Evolutionary conservation across 92 coral and sea anemone genomes (phyloP).

Genomic region (Heteractis magnifica): DNA sequence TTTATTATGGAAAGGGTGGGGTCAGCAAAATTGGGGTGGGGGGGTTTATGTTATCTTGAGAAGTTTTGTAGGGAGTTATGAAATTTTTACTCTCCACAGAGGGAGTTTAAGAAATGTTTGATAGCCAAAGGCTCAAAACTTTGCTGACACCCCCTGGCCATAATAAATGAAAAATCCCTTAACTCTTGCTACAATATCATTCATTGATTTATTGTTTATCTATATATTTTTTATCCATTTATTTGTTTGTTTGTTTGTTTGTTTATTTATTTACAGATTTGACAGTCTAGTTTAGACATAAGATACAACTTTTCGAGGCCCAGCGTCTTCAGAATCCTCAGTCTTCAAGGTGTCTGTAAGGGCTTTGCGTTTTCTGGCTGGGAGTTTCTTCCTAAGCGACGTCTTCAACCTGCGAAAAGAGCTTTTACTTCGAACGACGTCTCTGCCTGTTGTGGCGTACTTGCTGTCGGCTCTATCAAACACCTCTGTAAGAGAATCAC

Average conservation of each 20-base stretch:
- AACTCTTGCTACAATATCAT: no score
- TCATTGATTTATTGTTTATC: no score
- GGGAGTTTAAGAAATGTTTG: no score
- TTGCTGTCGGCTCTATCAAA: conserved; percentile 49
- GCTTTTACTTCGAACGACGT: conserved; percentile 29
- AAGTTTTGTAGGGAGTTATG: no score
- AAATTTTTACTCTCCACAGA: no score
- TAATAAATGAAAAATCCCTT: no score
- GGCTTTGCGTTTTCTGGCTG: conserved; percentile 48
- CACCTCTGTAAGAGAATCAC: conserved; percentile 15
- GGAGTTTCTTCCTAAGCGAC: conserved; percentile 58
- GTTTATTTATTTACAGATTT: background rate
- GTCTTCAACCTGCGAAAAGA: conserved; percentile 65
- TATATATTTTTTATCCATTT: no score
- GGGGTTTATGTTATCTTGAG: no score
- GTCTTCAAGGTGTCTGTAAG: background rate
- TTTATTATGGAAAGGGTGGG: no score
- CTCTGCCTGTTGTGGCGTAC: conserved; percentile 58
- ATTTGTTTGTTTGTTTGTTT: background rate
- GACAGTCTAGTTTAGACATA: background rate
- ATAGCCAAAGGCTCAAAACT: no score
- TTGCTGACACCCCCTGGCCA: no score
- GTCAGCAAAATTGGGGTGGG: no score
- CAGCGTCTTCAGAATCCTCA: conserved; percentile 3
- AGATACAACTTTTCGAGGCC: conserved; percentile 1